Evolutionary conservation across 2,888 invertebrate genomes (phyloP), one percentile per base, ranked within the genome.

Genomic region (Troides oblongomaculatus): DNA sequence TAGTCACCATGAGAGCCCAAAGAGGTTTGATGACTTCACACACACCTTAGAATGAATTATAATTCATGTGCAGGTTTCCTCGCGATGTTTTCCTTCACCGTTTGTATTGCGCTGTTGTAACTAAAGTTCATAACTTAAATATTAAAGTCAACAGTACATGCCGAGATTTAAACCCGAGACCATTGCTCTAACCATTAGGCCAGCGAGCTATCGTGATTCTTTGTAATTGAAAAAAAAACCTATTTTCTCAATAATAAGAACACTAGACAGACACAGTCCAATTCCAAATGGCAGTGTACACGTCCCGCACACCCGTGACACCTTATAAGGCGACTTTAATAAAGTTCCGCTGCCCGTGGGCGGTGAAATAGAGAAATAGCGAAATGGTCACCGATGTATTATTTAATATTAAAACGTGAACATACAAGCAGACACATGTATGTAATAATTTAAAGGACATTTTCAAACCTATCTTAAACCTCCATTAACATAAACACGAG

Each of bases 241-340:
- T 36, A 39, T 39, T 8, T 10, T 10, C 10, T 39, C 6, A 4
- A 56, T 30, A 36, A 21, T 21, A 57, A 18, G 10, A 3, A 53
- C 53, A 50, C 5, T 2, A 23, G 10, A 23, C 46, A 62, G 39
- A 12, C 14, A 14, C 53, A n/a, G 4, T 53, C n/a, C 53, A 53
- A 53, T n/a, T n/a, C 53, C 7, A 53, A 3, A 18, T 18, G 7
- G 18, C 53, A 53, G 6, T 18, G 6, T 58, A 12, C 8, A 60
- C 61, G 60, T 67, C 60, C 53, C 58, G 60, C 21, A 62, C 36
- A 50, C 62, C 50, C 23, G 59, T 53, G 60, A 46, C n/a, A 46
- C 66, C 36, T 57, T 53, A 56, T 60, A 66, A 17, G 66, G 61
- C 36, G 53, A 66, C 36, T 53, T 66, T 66, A 66, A 66, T 61